Conservation (phyloP, 2,113 vertebrate species). For the Phyllopteryx taeniolatus region DNA sequence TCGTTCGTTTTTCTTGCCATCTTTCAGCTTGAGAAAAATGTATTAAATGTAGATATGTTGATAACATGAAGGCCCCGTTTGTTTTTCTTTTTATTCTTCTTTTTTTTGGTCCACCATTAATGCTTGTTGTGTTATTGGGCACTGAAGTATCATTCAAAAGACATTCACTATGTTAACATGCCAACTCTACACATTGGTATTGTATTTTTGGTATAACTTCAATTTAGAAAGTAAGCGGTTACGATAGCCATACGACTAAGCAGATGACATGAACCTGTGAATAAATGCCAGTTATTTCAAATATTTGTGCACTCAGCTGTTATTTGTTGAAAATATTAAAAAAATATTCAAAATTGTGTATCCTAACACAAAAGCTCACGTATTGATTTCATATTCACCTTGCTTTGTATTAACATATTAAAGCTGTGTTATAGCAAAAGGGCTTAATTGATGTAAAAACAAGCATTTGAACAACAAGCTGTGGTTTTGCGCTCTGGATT, state of each 20-base stretch:
- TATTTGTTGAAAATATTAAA: background rate
- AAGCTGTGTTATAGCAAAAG: no score
- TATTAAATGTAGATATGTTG: conserved; percentile 78
- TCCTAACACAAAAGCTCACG: no score
- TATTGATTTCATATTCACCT: no score
- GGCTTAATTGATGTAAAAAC: no score
- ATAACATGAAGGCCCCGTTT: conserved; percentile 54
- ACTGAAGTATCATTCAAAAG: conserved; percentile 21
- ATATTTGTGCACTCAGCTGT: background rate
- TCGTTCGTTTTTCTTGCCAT: conserved; percentile 42
- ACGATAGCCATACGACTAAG: background rate
- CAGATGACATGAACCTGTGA: background rate
- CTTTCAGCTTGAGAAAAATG: conserved; percentile 58
- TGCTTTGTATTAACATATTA: no score
- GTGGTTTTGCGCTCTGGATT: no score
- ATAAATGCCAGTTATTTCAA: conserved; percentile 1
- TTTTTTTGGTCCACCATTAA: conserved; percentile 43
- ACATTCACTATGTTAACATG: background rate
- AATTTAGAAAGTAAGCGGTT: background rate
- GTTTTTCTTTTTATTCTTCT: conserved; percentile 50
- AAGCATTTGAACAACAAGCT: no score
- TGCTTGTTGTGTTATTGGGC: conserved; percentile 40
- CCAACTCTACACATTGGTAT: conserved; percentile 9
- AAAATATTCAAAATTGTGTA: no score
- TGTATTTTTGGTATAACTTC: background rate